phyloP scores from a whole-genome alignment of 2,797 vertebrate genomes.

The Galaxias olidus region DNA sequence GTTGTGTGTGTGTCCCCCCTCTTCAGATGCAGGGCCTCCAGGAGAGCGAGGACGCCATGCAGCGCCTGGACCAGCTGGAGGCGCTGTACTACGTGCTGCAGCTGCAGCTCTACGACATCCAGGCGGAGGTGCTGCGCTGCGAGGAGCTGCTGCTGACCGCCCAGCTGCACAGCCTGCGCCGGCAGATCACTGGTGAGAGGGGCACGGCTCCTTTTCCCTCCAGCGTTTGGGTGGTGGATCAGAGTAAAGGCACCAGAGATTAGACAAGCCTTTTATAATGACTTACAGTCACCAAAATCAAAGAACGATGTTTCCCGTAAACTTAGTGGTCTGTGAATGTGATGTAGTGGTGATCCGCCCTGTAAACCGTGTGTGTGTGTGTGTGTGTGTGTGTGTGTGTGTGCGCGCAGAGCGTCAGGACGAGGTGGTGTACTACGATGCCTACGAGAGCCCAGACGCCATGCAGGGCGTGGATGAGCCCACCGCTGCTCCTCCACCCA shows the following conservation, averaged over 20 bases:
- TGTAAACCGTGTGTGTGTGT: not conserved
- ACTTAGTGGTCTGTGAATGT: too few species aligned
- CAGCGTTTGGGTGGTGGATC: too few species aligned
- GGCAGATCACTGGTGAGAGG: conserved; percentile 87
- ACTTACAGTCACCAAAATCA: too few species aligned
- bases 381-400: not conserved
- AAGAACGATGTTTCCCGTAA: too few species aligned
- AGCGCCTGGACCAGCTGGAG: conserved; percentile 90
- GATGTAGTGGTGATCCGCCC: not conserved
- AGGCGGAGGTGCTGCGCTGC: conserved; percentile 93
- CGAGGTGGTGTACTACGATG: conserved; percentile 96
- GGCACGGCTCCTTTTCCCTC: not conserved
- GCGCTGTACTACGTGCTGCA: conserved; percentile 93
- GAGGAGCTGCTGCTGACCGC: conserved; percentile 93
- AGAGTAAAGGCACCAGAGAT: too few species aligned
- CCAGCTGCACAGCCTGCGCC: conserved; percentile 92
- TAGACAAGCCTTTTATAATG: too few species aligned
- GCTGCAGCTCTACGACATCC: conserved; percentile 94
- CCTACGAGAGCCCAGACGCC: conserved; percentile 95
- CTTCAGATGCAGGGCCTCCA: conserved; percentile 91
- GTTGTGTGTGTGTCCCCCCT: conserved; percentile 11
- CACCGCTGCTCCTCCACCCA: conserved; percentile 69
- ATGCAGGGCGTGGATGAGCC: conserved; percentile 87
- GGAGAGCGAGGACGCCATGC: conserved; percentile 89
- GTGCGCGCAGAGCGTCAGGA: conserved; percentile 86